Evolutionary conservation across 2,888 invertebrate genomes (phyloP).

Genomic region (Argyra leucocephala): DNA sequence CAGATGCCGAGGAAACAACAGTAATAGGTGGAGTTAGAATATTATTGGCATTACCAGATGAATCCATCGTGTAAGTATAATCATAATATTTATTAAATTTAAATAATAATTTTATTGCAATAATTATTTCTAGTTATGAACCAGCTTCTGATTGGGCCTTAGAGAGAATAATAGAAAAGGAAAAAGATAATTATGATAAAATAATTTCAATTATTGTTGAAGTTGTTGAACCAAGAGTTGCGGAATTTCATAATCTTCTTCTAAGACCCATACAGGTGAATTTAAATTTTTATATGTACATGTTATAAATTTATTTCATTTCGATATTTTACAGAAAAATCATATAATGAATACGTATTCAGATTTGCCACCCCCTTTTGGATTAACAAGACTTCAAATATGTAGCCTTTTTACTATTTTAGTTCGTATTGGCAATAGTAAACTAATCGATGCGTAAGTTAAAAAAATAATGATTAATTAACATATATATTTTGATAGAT

Average conservation of each 20-base stretch:
- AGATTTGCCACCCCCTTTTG: conserved; percentile 62
- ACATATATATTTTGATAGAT: not conserved
- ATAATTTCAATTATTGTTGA: conserved; percentile 53
- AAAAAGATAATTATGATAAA: conserved; percentile 51
- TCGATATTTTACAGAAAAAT: conserved; percentile 47
- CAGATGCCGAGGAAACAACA: conserved; percentile 57
- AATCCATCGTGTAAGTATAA: conserved; percentile 24
- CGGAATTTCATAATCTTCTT: conserved; percentile 57
- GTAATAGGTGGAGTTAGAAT: conserved; percentile 72
- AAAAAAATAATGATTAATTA: conserved; percentile 15
- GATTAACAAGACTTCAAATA: conserved; percentile 69
- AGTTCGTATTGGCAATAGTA: conserved; percentile 60
- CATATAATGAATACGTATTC: conserved; percentile 62
- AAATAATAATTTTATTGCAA: not conserved
- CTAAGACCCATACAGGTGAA: conserved; percentile 61
- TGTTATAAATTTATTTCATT: not conserved
- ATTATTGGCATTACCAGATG: conserved; percentile 61
- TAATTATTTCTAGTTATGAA: conserved; percentile 33
- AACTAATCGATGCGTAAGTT: conserved; percentile 58
- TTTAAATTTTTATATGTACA: conserved; percentile 14
- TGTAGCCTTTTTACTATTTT: conserved; percentile 69
- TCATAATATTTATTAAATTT: not conserved
- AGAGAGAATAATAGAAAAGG: conserved; percentile 38
- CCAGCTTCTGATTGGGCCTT: conserved; percentile 37
- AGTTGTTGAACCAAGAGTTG: conserved; percentile 57